These are phyloP conservation scores for Tursiops truncatus DNA, from an alignment of 2,113 vertebrate species.

Conservation along the genomic window DNA sequence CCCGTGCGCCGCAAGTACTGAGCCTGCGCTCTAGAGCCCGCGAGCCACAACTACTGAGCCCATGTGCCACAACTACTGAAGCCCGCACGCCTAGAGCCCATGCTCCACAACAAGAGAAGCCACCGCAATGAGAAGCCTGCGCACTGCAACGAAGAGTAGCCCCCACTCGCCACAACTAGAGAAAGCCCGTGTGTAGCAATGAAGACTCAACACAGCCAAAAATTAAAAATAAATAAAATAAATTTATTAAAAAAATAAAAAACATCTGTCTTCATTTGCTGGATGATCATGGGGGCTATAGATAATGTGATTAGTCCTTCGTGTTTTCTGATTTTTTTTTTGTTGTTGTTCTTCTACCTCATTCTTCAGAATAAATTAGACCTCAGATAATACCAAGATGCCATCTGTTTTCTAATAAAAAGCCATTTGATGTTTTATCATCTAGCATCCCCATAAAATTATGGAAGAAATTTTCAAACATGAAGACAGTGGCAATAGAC, in stretches of 20 bases:
- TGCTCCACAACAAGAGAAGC: too few species aligned
- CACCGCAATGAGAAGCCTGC: too few species aligned
- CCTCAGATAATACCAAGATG: background rate
- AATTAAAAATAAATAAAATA: too few species aligned
- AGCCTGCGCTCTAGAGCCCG: too few species aligned
- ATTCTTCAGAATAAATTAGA: background rate
- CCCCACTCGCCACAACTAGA: too few species aligned
- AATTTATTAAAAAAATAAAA: background rate
- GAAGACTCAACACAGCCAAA: too few species aligned
- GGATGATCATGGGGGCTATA: background rate
- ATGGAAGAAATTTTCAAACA: background rate
- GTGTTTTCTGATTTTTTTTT: background rate
- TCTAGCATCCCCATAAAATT: background rate
- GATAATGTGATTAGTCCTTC: background rate
- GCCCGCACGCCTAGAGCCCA: too few species aligned
- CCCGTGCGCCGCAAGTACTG: too few species aligned
- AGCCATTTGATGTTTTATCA: background rate
- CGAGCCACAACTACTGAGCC: too few species aligned
- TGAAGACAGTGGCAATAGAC: background rate
- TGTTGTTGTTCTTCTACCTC: background rate
- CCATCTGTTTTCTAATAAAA: background rate
- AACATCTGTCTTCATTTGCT: background rate
- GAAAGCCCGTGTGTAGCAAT: too few species aligned
- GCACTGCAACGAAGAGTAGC: too few species aligned
- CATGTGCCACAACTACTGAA: too few species aligned